Conservation (phyloP, 2,797 vertebrate species). For the Alcedo quadribrachys region DNA sequence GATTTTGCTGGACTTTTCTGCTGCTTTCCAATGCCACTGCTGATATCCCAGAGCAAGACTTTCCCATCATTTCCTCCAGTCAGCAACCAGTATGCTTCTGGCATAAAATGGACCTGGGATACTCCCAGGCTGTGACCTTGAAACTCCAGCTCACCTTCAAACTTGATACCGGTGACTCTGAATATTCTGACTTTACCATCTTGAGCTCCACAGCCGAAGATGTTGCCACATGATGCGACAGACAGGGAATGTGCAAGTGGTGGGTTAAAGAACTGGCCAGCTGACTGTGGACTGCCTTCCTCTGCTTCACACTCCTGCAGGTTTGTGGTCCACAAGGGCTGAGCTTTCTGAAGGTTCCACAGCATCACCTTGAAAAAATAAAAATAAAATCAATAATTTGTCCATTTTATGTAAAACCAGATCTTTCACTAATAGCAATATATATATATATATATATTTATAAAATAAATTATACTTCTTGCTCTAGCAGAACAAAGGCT, state of each 20-base stretch:
- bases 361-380: conserved; percentile 85
- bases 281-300: conserved; percentile 72
- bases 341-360: conserved; percentile 93
- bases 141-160: conserved; percentile 83
- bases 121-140: conserved; percentile 89
- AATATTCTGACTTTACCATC: conserved; percentile 90
- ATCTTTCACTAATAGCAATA: background rate
- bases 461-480: background rate
- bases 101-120: conserved; percentile 90
- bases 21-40: conserved; percentile 73
- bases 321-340: conserved; percentile 88
- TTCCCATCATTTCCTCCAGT: conserved; percentile 92
- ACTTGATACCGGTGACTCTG: conserved; percentile 84
- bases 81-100: conserved; percentile 85
- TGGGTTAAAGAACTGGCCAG: conserved; percentile 91
- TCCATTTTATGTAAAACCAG: background rate
- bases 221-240: conserved; percentile 87
- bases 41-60: conserved; percentile 90
- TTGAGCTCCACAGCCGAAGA: conserved; percentile 90
- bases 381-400: background rate
- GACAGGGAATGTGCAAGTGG: conserved; percentile 91
- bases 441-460: too few relatives aligned
- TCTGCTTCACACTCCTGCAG: conserved; percentile 86
- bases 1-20: conserved; percentile 74
- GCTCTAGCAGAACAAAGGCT: background rate